Percentiles rank a stretch among this genome's conserved stretches.
Evolutionary conservation across 2,797 vertebrate genomes (phyloP).

Genomic region (Micropoecilia bifurca): DNA sequence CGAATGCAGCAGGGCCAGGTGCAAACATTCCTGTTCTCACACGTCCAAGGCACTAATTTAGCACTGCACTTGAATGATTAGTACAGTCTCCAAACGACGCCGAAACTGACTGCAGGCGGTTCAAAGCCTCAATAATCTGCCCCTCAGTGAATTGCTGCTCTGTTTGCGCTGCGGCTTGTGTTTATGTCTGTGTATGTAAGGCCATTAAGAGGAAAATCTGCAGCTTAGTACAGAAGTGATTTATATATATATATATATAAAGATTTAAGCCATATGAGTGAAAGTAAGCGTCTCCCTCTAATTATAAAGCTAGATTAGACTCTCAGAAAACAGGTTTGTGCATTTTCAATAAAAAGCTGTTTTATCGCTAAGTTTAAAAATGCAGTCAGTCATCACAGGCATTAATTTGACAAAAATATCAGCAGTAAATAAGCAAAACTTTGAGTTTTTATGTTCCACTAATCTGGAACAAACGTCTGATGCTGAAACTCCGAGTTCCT

Average conservation of each 20-base stretch:
- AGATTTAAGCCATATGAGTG: background rate
- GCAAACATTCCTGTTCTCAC: conserved; percentile 9
- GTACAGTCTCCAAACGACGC: conserved; percentile 1
- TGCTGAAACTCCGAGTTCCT: no score
- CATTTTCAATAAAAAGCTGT: background rate
- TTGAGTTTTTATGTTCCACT: no score
- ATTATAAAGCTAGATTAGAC: background rate
- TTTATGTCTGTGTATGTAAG: background rate
- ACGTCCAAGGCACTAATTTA: conserved; percentile 2
- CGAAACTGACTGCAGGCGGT: background rate
- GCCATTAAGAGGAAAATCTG: background rate
- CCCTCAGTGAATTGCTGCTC: background rate
- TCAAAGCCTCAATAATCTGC: background rate
- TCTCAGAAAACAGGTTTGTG: background rate
- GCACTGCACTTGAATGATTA: background rate
- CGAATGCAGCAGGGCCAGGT: background rate
- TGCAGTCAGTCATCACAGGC: background rate
- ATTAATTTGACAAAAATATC: background rate
- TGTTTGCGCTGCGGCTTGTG: background rate
- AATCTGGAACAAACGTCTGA: no score
- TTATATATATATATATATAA: background rate
- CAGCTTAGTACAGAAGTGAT: background rate
- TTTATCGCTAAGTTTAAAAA: background rate
- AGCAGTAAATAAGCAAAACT: background rate
- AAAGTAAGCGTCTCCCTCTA: background rate